phyloP scores from a whole-genome alignment of 2,113 vertebrate genomes.

The Lamprologus speciosus region DNA sequence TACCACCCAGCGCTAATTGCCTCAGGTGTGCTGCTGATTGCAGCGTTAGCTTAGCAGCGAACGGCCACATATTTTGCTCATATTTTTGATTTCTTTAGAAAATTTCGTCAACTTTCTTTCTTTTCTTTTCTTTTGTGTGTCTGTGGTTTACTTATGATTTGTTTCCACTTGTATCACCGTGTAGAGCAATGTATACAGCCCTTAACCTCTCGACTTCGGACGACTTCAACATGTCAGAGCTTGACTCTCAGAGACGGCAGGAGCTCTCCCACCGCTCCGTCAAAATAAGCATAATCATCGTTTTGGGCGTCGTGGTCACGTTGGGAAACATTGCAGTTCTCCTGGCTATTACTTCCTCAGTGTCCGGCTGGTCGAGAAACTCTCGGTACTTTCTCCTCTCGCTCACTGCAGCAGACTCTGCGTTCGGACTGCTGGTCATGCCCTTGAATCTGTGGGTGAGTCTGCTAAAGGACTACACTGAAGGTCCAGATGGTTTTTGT shows the following conservation, averaged over 20 bases:
- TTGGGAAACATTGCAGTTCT: conserved; percentile 76
- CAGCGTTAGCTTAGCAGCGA: not conserved
- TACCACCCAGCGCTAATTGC: conserved; percentile 28
- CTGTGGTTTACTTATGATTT: not conserved
- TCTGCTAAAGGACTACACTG: conserved; percentile 64
- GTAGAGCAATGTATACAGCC: conserved; percentile 39
- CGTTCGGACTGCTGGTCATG: conserved; percentile 77
- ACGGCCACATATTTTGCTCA: not conserved
- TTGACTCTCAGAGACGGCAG: conserved; percentile 19
- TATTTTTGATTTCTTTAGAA: not conserved
- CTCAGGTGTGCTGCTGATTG: conserved; percentile 49
- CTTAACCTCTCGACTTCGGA: conserved; percentile 41
- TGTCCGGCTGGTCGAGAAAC: conserved; percentile 78
- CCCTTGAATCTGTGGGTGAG: conserved; percentile 78
- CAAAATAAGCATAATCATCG: conserved; percentile 69
- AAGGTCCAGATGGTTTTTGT: conserved; percentile 67
- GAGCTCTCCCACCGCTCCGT: conserved; percentile 59
- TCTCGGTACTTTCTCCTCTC: conserved; percentile 77
- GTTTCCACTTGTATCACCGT: not conserved
- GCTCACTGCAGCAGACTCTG: conserved; percentile 75
- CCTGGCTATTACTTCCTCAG: conserved; percentile 73
- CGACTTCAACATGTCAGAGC: conserved; percentile 21
- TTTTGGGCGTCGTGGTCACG: conserved; percentile 72
- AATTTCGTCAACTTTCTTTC: not conserved
- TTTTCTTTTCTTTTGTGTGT: not conserved